Evolutionary conservation across 2,888 invertebrate species (phyloP).

Genomic region (Campaea margaritaria): DNA sequence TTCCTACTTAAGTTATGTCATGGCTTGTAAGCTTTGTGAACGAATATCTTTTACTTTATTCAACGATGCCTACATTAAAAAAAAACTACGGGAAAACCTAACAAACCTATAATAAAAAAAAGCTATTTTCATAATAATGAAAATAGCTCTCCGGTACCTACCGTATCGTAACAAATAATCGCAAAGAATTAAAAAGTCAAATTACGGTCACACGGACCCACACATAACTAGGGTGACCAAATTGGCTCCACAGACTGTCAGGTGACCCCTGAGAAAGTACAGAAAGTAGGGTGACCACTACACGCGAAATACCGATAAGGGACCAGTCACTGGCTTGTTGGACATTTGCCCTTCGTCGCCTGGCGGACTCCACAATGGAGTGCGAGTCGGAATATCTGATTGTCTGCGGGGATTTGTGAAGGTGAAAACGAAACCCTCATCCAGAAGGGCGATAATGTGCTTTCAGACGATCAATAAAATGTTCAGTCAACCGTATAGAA

Average conservation of each 20-base stretch:
- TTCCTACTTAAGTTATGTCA: too few relatives aligned
- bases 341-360: slow-evolving; percentile 3
- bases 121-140: too few relatives aligned
- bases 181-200: neutral
- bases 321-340: neutral
- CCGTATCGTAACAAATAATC: neutral
- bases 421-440: neutral
- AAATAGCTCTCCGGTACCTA: too few relatives aligned
- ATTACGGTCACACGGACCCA: neutral
- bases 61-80: too few relatives aligned
- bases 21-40: too few relatives aligned
- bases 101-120: too few relatives aligned
- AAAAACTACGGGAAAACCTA: too few relatives aligned
- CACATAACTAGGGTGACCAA: slow-evolving; percentile 2
- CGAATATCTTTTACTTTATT: too few relatives aligned
- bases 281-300: slow-evolving; percentile 13
- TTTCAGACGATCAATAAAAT: neutral
- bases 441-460: neutral
- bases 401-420: neutral
- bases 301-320: slow-evolving; percentile 9
- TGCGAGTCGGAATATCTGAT: neutral
- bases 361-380: neutral
- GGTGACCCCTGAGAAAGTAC: neutral
- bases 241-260: slow-evolving; percentile 3
- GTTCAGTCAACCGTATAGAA: too few relatives aligned